A percentile compares a stretch with the other conserved stretches of the same genome.
These are phyloP conservation scores for Alviniconcha strummeri DNA, from an alignment of 2,888 invertebrate genomes.

Conservation along the genomic window DNA sequence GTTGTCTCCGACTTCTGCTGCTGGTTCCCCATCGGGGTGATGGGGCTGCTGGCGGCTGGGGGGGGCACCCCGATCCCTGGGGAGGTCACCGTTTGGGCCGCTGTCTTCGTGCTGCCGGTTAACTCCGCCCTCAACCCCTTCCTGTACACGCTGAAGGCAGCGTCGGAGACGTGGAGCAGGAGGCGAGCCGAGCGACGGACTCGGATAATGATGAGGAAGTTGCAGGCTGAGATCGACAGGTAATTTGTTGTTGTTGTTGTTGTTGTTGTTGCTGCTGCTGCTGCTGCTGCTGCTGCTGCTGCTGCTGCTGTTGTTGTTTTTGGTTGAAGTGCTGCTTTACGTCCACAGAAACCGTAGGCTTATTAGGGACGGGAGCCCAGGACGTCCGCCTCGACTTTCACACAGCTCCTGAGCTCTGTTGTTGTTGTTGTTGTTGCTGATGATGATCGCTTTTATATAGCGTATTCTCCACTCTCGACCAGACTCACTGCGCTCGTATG, in stretches of 20 bases:
- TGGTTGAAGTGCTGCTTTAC: no score
- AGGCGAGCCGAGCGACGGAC: background rate
- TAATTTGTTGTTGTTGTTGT: background rate
- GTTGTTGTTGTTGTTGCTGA: no score
- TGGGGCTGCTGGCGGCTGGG: background rate
- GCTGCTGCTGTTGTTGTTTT: no score
- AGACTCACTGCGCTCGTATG: no score
- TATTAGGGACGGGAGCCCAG: no score
- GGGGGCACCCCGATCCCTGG: background rate
- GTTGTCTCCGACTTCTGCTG: background rate
- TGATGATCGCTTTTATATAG: no score
- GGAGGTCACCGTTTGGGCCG: background rate
- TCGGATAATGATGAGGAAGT: background rate
- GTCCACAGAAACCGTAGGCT: no score
- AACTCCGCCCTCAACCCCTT: constrained; percentile 21
- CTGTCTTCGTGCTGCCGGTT: background rate
- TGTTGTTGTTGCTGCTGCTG: no score
- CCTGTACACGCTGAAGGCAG: constrained; percentile 4
- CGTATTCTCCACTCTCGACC: no score
- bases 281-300: no score
- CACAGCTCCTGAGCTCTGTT: no score
- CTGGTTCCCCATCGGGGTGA: constrained; percentile 16
- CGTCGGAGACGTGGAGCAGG: background rate
- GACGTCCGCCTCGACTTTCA: no score
- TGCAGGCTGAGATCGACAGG: constrained; percentile 1